Base-by-base conservation (phyloP, 1,140 invertebrate genomes). In the Aphidius gifuensis region DNA sequence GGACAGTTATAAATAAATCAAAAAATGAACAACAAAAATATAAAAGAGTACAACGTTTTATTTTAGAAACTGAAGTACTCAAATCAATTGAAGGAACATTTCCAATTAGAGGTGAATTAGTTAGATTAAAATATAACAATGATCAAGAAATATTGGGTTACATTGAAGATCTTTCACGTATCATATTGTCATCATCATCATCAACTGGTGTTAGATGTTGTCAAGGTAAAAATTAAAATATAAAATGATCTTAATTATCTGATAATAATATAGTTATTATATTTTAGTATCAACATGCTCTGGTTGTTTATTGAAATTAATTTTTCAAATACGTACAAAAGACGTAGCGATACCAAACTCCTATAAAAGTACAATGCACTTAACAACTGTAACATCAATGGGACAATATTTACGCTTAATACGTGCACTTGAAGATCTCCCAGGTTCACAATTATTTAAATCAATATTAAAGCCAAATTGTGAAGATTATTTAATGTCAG, bases 51-150 rank as follows among this genome's bases (percentile, higher is more conserved):
- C 7, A n/a, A 50, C 5, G 21, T 50, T 32, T 6, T 8, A 23
- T 21, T 50, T 50, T 11, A 32, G 23, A 32, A 32, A 32, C 23
- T 9, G 46, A 47, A 23, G 23, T 46, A 21, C 21, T 46, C 0
- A 53, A 8, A 9, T 23, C 45, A 9, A 9, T 11, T 23, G 23
- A 23, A 46, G 16, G 5, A 44, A 9, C 6, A 6, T 45, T 23
- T 45, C 55, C 55, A 32, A 8, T 57, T 1, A 21, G 43, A 9
- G 55, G 55, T 9, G 55, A 57, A 21, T 23, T 57, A 7, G 55
- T 57, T 7, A 57, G 23, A 23, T 57, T 57, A 2, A 9, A 32
- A 21, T 32, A 32, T 32, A 32, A 46, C 6, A 8, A 23, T 32
- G n/a, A 9, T 16, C n/a, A 46, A 45, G 7, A 57, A 9, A 9